Evolutionary conservation across 2,888 invertebrate genomes (phyloP).

Genomic region (Lycocerus yunnanus): DNA sequence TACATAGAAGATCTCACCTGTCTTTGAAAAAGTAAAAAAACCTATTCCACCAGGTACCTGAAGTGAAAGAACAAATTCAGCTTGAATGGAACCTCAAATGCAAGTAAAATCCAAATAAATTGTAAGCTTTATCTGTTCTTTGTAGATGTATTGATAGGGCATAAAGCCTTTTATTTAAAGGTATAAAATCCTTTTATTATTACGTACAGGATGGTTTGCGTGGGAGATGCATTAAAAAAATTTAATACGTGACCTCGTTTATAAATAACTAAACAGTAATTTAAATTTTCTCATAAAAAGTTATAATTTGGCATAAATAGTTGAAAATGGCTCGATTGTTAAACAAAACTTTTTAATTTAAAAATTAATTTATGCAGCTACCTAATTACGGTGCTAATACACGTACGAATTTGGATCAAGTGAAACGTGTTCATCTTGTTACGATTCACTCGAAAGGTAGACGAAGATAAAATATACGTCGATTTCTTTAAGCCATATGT

Average conservation of each 20-base stretch:
- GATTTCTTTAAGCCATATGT: constrained; percentile 25
- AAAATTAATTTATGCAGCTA: constrained; percentile 2
- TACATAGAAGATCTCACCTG: constrained; percentile 5
- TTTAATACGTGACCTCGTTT: constrained; percentile 6
- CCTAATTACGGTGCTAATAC: constrained; percentile 21
- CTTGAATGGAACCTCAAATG: constrained; percentile 8
- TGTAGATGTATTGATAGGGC: constrained; percentile 16
- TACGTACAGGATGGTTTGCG: constrained; percentile 4
- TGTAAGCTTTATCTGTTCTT: constrained; percentile 23
- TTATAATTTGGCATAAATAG: not conserved
- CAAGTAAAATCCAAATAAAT: constrained; percentile 9
- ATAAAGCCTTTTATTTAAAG: constrained; percentile 10
- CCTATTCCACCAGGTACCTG: constrained; percentile 4
- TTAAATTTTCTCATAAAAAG: not conserved
- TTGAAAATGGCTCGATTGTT: constrained; percentile 10
- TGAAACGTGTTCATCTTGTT: not conserved
- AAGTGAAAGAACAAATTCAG: constrained; percentile 5
- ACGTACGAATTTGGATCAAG: constrained; percentile 7
- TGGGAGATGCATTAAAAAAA: constrained; percentile 8
- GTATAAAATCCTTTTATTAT: constrained; percentile 17
- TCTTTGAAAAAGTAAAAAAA: constrained; percentile 1
- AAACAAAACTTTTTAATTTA: constrained; percentile 10
- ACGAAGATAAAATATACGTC: constrained; percentile 14
- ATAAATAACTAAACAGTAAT: not conserved
- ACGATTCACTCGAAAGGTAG: not conserved